Base-by-base conservation (phyloP, 2,797 vertebrate genomes). In the Pangasius sanitwongsei region DNA sequence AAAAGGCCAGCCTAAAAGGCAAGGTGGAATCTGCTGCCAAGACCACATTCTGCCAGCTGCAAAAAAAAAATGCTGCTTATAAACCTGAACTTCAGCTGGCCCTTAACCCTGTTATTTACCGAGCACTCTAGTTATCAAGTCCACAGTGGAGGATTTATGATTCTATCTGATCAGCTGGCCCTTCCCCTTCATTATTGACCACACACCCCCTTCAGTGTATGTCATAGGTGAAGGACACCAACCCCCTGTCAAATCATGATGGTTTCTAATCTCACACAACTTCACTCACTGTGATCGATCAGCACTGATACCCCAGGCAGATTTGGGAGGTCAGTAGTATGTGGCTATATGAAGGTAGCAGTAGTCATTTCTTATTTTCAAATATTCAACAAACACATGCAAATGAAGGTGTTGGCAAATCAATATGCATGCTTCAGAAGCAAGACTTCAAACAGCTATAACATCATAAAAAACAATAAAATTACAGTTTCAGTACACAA, bases 301-400 rank as follows among this genome's bases (percentile, higher is more conserved):
- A 28, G 44, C 23, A 13, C 25, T 50, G 23, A 50, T 50, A 72
- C 31, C 34, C 18, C 34, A 37, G 69, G 34, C 28, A 65, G 63
- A 11, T 7, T 65, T n/a, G 28, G 28, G 8, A 44, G 28, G 28
- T 65, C 28, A 12, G 63, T 65, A n/a, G 12, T 65, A 65, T n/a
- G 28, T 65, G 3, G 28, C 28, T 65, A 65, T 61, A 61, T 1
- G 6, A n/a, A 16, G 28, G 0, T 67, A 67, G 28, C 28, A n/a
- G 4, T 67, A 25, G 8, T 18, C 9, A 70, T 34, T 70, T 53
- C n/a, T 0, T 55, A 9, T 69, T 90, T 90, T 88, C 70, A 41
- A 83, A 75, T 28, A 87, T 89, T 85, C 75, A 89, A 87, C 85
- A 87, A 70, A 85, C 78, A 67, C 65, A 70, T 87, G 74, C 85